Evolutionary conservation across 1,140 invertebrate genomes (phyloP), one percentile per base, ranked within the genome.

Genomic region (Adoxophyes honmai): DNA sequence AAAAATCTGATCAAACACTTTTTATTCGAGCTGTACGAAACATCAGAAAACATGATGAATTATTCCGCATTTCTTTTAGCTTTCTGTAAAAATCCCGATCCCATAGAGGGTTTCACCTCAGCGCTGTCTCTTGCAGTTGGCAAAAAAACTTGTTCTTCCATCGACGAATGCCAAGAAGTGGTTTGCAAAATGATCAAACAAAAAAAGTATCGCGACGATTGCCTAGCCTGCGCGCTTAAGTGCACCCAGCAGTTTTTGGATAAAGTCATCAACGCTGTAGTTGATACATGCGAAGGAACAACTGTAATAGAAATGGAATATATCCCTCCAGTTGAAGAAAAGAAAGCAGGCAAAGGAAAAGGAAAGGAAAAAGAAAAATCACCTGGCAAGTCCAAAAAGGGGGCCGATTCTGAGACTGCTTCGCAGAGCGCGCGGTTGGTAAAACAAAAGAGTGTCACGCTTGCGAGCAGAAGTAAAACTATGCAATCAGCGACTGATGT

Each of bases 21-120:
- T 55, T 64, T 93, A 1, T 91, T 88, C 52, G 86, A 90, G 58
- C 70, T 93, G 61, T 93, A 89, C 68, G 74, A 85, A 65, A 68
- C 78, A 5, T 59, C 82, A 55, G 60, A 78, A 52, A 54, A 90
- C 52, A 62, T 66, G 11, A 80, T 92, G 56, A 92, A 93, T 68
- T 93, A 93, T 71, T 90, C 91, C 0, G 90, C 88, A 1, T 79
- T 93, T 59, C 62, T 93, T 11, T 65, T 93, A 44, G 88, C 88
- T 9, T 92, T 93, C 71, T 92, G 91, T 64, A 93, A 92, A 76
- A 89, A 81, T 60, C 55, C 68, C 8, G 73, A 91, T 72, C 86
- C 90, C 1, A 76, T 83, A 4, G 71, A 87, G 60, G 92, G 92
- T 0, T 88, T 93, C 28, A 88, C 81, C 0, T 90, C 88, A 57